Percentiles rank a stretch among this genome's conserved stretches.
These are phyloP conservation scores for Willisornis vidua DNA, from an alignment of 2,113 vertebrate species.

Conservation along the genomic window DNA sequence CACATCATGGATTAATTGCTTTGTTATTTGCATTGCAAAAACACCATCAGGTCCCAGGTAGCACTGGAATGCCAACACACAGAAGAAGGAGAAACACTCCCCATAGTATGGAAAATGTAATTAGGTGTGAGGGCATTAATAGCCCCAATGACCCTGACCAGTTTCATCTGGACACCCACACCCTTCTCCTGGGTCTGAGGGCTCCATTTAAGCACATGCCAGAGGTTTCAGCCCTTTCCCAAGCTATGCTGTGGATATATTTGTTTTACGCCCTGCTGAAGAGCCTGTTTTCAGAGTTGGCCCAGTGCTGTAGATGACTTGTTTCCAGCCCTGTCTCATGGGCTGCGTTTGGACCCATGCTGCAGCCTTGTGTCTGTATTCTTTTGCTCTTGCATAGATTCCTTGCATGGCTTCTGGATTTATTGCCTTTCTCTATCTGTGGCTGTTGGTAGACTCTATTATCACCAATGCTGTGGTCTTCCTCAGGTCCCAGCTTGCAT, in stretches of 20 bases:
- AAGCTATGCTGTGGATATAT: rapidly evolving
- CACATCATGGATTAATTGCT: not conserved
- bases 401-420: not conserved
- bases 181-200: not conserved
- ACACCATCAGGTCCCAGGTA: not conserved
- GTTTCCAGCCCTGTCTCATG: not conserved
- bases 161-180: not conserved
- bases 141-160: not conserved
- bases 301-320: rapidly evolving
- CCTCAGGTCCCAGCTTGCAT: not conserved
- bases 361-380: not conserved
- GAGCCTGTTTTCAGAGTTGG: not conserved
- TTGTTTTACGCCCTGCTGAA: rapidly evolving
- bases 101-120: not conserved
- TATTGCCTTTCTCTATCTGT: not conserved
- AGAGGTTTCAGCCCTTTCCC: rapidly evolving
- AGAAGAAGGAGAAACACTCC: not conserved
- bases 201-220: not conserved
- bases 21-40: conserved; percentile 3
- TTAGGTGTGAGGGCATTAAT: not conserved
- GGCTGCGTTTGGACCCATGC: too few species aligned
- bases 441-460: not conserved
- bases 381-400: not conserved
- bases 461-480: not conserved
- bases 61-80: not conserved